A percentile compares a stretch with the other conserved stretches of the same genome.
phyloP scores from a whole-genome alignment of 2,888 invertebrate genomes.

The Trachelus iudaicus region DNA sequence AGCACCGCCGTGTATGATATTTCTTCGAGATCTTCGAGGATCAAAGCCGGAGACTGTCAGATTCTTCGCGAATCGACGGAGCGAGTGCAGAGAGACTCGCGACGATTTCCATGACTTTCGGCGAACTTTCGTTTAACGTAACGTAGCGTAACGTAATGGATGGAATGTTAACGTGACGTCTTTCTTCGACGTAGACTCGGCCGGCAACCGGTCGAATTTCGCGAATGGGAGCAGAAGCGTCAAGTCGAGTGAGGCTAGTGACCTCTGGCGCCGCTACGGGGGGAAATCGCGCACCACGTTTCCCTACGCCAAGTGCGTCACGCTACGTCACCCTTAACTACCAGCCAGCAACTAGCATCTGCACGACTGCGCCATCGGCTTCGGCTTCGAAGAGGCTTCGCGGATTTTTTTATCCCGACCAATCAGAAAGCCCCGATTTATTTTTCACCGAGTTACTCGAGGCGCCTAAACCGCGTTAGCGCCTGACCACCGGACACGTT shows the following conservation, averaged over 20 bases:
- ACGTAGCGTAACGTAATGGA: too few species aligned
- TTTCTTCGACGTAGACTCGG: too few species aligned
- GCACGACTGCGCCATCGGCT: background rate
- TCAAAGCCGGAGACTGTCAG: too few species aligned
- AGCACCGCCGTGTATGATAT: slow-evolving; percentile 12
- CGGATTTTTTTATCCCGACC: slow-evolving; percentile 51
- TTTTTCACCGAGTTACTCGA: slow-evolving; percentile 5
- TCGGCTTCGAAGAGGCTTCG: slow-evolving; percentile 28
- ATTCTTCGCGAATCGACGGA: too few species aligned
- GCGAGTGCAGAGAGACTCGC: too few species aligned
- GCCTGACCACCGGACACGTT: background rate
- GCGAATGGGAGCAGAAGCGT: slow-evolving; percentile 17
- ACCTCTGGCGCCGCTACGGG: slow-evolving; percentile 43
- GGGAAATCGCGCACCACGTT: background rate
- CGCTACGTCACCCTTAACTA: too few species aligned
- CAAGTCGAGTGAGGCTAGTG: slow-evolving; percentile 51
- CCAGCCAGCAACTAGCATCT: too few species aligned
- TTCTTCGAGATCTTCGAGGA: too few species aligned
- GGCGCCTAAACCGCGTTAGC: background rate
- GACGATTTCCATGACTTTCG: too few species aligned
- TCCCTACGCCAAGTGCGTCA: too few species aligned
- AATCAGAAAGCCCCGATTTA: slow-evolving; percentile 33
- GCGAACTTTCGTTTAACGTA: too few species aligned
- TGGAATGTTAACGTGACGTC: too few species aligned
- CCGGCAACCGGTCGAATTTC: background rate